Conservation (phyloP, 2,888 invertebrate species). For the Encarsia formosa region DNA sequence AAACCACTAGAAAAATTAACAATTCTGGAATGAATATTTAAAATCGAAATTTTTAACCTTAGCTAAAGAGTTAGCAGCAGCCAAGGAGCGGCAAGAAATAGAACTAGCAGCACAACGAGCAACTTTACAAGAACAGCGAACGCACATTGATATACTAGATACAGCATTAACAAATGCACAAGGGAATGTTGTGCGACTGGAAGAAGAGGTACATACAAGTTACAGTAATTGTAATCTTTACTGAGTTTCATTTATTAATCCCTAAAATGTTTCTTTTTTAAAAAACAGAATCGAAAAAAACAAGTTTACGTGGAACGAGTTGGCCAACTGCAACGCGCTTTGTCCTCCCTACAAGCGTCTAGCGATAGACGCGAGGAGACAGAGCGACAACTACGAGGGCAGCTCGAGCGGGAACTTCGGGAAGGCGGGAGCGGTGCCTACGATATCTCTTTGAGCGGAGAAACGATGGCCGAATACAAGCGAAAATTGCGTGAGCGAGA, state of each 20-base stretch:
- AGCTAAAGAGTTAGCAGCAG: constrained; percentile 85
- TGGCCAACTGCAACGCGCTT: constrained; percentile 75
- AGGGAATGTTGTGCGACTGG: constrained; percentile 78
- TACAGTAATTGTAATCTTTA: constrained; percentile 19
- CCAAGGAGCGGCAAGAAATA: constrained; percentile 88
- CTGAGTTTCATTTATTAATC: not conserved
- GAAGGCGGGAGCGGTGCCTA: constrained; percentile 49
- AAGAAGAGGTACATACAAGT: constrained; percentile 90
- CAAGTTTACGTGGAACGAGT: constrained; percentile 81
- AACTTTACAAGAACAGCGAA: constrained; percentile 85
- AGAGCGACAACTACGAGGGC: constrained; percentile 77
- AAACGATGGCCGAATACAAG: constrained; percentile 62
- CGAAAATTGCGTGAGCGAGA: constrained; percentile 65
- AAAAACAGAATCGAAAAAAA: constrained; percentile 70
- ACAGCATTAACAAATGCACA: constrained; percentile 89
- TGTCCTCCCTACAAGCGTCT: constrained; percentile 76
- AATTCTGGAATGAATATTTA: too few species aligned
- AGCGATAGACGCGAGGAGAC: constrained; percentile 82
- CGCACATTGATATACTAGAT: constrained; percentile 88
- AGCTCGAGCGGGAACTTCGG: constrained; percentile 80
- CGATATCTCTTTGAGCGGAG: constrained; percentile 52
- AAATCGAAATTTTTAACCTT: constrained; percentile 27
- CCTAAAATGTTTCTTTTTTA: constrained; percentile 1
- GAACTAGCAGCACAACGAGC: constrained; percentile 85
- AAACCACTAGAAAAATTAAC: constrained; percentile 9